Percentiles rank a stretch among this genome's conserved stretches.
Conservation (phyloP, 2,888 invertebrate species). For the Pterobdella sp. region DNA sequence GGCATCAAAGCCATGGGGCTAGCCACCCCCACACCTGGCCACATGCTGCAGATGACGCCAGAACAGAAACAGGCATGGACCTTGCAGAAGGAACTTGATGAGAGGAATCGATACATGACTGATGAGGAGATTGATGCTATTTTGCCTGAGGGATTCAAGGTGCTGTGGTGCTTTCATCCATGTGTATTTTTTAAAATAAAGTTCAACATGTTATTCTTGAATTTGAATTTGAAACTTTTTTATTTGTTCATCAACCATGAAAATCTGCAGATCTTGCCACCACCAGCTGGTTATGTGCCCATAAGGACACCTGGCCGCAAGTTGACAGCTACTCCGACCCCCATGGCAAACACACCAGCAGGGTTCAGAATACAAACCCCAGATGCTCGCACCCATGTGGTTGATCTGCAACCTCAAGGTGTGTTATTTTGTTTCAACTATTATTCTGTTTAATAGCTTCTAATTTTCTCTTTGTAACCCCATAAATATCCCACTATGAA, state of each 20-base stretch:
- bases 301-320: constrained; percentile 94
- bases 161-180: constrained; percentile 47
- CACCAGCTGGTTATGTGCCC: constrained; percentile 89
- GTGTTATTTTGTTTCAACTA: too few species aligned
- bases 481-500: too few species aligned
- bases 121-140: constrained; percentile 95
- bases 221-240: constrained; percentile 4
- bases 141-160: constrained; percentile 96
- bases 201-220: neutral
- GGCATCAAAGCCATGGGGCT: constrained; percentile 89
- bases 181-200: neutral
- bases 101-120: constrained; percentile 85
- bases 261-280: constrained; percentile 60
- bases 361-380: constrained; percentile 53
- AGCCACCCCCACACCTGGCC: constrained; percentile 91
- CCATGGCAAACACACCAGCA: constrained; percentile 58
- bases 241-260: constrained; percentile 20
- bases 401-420: constrained; percentile 88
- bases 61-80: constrained; percentile 95
- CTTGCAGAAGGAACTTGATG: constrained; percentile 97
- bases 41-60: constrained; percentile 94
- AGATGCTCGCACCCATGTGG: constrained; percentile 52
- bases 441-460: too few species aligned
- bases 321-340: constrained; percentile 94
- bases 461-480: too few species aligned